Conservation (phyloP, 2,888 invertebrate species). For the Sthenelais limicola region DNA sequence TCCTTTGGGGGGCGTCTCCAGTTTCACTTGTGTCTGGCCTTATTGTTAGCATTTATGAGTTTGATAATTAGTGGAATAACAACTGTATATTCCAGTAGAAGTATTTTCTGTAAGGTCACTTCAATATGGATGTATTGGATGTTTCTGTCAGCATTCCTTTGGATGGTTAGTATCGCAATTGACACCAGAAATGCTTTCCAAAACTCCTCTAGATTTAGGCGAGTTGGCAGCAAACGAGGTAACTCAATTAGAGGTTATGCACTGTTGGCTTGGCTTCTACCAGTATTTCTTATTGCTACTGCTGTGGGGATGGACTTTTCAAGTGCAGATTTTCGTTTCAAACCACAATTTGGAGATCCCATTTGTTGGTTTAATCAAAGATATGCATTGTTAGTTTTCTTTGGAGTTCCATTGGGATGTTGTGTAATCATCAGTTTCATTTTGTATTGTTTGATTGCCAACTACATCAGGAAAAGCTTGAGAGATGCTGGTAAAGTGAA, state of each 20-base stretch:
- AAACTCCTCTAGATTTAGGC: not conserved
- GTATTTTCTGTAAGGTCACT: not conserved
- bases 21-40: conserved; percentile 21
- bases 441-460: not conserved
- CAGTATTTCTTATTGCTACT: not conserved
- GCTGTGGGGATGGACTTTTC: conserved; percentile 2
- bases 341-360: not conserved
- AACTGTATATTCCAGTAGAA: not conserved
- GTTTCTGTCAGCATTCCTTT: conserved; percentile 19
- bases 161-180: conserved; percentile 21
- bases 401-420: conserved; percentile 16
- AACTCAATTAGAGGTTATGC: not conserved
- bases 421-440: conserved; percentile 13
- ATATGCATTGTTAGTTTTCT: conserved; percentile 8
- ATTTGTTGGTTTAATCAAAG: conserved; percentile 10
- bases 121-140: conserved; percentile 16
- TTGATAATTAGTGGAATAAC: not conserved
- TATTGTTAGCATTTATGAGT: conserved; percentile 17
- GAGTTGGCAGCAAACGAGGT: not conserved
- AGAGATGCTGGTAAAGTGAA: too few relatives aligned
- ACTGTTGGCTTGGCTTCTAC: conserved; percentile 1
- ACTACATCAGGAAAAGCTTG: not conserved
- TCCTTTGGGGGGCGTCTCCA: conserved; percentile 17
- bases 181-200: conserved; percentile 14
- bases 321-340: not conserved